Percentiles rank a stretch among this genome's conserved stretches.
These are phyloP conservation scores for Lithophane ornitopus DNA, from an alignment of 2,888 invertebrate species.

Conservation along the genomic window DNA sequence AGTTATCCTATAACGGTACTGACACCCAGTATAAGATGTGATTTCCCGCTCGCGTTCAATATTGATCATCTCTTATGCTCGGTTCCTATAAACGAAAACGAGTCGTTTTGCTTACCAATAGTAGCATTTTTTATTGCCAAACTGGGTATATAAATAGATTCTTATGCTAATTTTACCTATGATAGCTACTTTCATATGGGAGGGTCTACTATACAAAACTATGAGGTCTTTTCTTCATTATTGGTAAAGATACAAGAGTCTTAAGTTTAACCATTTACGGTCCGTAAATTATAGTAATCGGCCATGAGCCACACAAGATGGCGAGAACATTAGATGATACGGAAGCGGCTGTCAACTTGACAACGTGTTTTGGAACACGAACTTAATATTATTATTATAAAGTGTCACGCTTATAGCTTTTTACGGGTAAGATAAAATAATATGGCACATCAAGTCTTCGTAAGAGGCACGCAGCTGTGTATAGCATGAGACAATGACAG, in stretches of 20 bases:
- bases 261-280: too few species aligned
- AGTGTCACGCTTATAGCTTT: neutral
- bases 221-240: too few species aligned
- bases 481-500: neutral
- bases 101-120: too few species aligned
- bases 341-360: slow-evolving; percentile 38
- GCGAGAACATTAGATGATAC: slow-evolving; percentile 5
- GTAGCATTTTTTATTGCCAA: too few species aligned
- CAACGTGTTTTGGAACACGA: slow-evolving; percentile 29
- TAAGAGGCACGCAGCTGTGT: neutral
- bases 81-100: too few species aligned
- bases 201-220: too few species aligned
- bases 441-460: neutral
- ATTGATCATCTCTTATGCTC: slow-evolving; percentile 22
- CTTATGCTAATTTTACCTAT: too few species aligned
- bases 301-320: neutral
- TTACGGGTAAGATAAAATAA: neutral
- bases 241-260: too few species aligned
- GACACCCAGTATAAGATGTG: neutral
- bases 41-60: slow-evolving; percentile 24
- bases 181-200: too few species aligned
- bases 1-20: too few species aligned
- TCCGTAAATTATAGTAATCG: too few species aligned
- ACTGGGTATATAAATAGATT: too few species aligned
- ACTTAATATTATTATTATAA: neutral